These are phyloP conservation scores for Donacobius atricapilla DNA, from an alignment of 2,113 vertebrate species.

Conservation along the genomic window DNA sequence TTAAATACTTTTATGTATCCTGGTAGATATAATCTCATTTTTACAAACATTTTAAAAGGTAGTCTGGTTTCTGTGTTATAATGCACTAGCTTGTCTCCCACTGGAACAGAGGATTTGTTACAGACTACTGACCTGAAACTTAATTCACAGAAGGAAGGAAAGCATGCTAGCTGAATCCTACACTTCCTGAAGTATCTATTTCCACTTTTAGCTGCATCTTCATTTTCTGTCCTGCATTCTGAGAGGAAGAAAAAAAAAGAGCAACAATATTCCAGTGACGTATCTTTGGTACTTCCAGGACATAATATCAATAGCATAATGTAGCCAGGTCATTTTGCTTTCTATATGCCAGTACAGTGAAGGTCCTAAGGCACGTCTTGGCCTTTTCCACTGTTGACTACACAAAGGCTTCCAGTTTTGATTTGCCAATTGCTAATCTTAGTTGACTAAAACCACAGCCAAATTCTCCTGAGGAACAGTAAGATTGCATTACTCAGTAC, in stretches of 20 bases:
- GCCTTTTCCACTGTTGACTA: slow-evolving; percentile 20
- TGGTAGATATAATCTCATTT: not conserved
- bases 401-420: slow-evolving; percentile 22
- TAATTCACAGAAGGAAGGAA: not conserved
- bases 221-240: not conserved
- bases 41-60: not conserved
- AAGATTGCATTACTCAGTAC: slow-evolving; percentile 20
- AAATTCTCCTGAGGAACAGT: slow-evolving; percentile 24
- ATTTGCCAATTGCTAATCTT: slow-evolving; percentile 39
- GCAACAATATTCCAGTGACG: not conserved
- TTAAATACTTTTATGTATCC: not conserved
- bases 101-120: slow-evolving; percentile 1
- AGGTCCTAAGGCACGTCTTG: not conserved
- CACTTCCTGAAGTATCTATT: not conserved
- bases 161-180: not conserved
- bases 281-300: not conserved
- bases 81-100: not conserved
- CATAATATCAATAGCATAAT: not conserved
- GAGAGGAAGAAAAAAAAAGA: not conserved
- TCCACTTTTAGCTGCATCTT: not conserved
- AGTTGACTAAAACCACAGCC: slow-evolving; percentile 25
- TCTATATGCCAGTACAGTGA: not conserved
- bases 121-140: slow-evolving; percentile 7
- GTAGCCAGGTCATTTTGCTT: not conserved
- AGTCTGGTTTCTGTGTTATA: not conserved